Conservation (phyloP, 2,113 vertebrate genomes). For the Nettapus auritus region DNA sequence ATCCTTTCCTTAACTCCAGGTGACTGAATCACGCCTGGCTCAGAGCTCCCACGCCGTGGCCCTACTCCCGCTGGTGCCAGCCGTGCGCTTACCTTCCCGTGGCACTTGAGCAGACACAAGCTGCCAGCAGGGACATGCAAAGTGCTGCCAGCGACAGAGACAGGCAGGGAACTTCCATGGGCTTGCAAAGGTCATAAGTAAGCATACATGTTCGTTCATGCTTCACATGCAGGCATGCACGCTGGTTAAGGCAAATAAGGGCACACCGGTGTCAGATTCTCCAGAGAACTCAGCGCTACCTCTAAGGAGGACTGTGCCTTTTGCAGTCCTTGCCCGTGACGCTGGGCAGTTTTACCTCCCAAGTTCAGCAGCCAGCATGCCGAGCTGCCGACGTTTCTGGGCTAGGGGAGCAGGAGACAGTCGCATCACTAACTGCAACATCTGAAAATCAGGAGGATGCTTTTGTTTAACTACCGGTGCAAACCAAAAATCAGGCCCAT, state of each 20-base stretch:
- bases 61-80: neutral
- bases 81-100: fast-evolving
- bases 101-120: neutral
- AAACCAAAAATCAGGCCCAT: neutral
- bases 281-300: neutral
- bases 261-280: neutral
- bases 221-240: neutral
- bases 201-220: neutral
- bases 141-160: neutral
- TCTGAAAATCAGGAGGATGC: neutral
- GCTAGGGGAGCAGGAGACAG: neutral
- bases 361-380: neutral
- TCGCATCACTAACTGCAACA: neutral
- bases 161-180: neutral
- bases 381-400: neutral
- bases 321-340: neutral
- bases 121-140: neutral
- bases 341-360: neutral
- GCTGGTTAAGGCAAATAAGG: neutral
- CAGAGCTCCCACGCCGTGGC: neutral
- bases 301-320: neutral
- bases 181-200: neutral
- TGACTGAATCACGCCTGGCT: neutral
- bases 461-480: neutral
- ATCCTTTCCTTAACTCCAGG: neutral